phyloP scores from a whole-genome alignment of 2,888 invertebrate genomes.

The Thalpophila matura region DNA sequence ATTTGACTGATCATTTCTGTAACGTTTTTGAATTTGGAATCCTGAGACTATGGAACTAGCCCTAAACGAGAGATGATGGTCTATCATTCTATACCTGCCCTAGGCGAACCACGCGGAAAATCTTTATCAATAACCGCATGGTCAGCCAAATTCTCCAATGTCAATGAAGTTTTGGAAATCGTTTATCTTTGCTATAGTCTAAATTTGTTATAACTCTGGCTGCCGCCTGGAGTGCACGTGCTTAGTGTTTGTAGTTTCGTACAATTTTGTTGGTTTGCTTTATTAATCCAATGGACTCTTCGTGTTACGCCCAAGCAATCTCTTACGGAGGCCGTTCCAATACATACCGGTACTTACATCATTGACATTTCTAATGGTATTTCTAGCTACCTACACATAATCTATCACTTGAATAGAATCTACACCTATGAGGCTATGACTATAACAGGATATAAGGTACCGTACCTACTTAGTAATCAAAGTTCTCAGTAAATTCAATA shows the following conservation, averaged over 20 bases:
- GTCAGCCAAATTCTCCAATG: not conserved
- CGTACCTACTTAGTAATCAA: constrained; percentile 12
- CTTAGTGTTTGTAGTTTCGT: too few relatives aligned
- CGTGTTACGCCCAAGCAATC: not conserved
- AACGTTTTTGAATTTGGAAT: too few relatives aligned
- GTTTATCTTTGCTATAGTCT: too few relatives aligned
- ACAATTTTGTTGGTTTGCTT: too few relatives aligned
- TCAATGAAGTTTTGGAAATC: not conserved
- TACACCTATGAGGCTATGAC: constrained; percentile 1
- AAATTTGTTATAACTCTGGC: too few relatives aligned
- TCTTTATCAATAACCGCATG: constrained; percentile 4
- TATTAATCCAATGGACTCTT: too few relatives aligned
- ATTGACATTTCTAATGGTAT: not conserved
- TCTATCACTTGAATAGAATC: too few relatives aligned
- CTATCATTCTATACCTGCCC: too few relatives aligned
- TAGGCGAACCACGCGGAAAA: not conserved
- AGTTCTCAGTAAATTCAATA: constrained; percentile 32
- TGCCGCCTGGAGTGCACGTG: too few relatives aligned
- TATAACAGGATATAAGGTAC: constrained; percentile 29
- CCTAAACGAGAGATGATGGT: not conserved
- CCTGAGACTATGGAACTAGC: too few relatives aligned
- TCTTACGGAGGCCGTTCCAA: not conserved
- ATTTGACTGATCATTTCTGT: too few relatives aligned
- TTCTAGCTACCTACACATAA: not conserved
- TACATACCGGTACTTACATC: not conserved